Evolutionary conservation across 2,888 invertebrate species (phyloP), one percentile per base, ranked within the genome.

Genomic region (Tipula lateralis): DNA sequence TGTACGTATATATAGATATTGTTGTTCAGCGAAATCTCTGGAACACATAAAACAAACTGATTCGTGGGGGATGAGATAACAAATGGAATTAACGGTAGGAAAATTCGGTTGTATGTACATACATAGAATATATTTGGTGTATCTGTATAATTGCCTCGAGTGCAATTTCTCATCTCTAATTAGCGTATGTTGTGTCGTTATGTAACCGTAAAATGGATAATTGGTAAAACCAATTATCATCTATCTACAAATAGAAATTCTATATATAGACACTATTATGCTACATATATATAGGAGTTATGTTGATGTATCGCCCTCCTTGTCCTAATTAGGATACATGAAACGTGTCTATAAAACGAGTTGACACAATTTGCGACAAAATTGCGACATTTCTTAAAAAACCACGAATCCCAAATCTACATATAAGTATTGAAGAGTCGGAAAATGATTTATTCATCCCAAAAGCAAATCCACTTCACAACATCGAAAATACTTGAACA

Each of bases 141-240:
- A 66, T 24, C 66, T 66, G 82, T 82, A 82, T 32, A 82, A 82
- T 32, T 32, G 82, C 82, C 82, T 82, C 82, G 82, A 82, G 82
- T 82, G 32, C 82, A 82, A 82, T 82, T 30, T 82, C 82, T 82
- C 82, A 82, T 82, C 82, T 82, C 82, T 82, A 82, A 82, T 82
- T 82, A 82, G 82, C 82, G 82, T 30, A 82, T 82, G 16, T 82
- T 82, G 82, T 82, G 82, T 82, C 82, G 82, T 82, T 82, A 82
- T 82, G 82, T 29, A 82, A 82, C 32, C 30, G 82, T 30, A 82
- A 82, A 82, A 82, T 82, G 29, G 82, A 82, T 82, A 82, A 82
- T 82, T 82, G 82, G 82, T 82, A 30, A 29, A 30, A 30, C 82
- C 82, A 82, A 82, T 82, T 82, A 82, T 82, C 13, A 80, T 80